phyloP scores from a whole-genome alignment of 2,888 invertebrate species.

The Amphipyra tragopoginis region DNA sequence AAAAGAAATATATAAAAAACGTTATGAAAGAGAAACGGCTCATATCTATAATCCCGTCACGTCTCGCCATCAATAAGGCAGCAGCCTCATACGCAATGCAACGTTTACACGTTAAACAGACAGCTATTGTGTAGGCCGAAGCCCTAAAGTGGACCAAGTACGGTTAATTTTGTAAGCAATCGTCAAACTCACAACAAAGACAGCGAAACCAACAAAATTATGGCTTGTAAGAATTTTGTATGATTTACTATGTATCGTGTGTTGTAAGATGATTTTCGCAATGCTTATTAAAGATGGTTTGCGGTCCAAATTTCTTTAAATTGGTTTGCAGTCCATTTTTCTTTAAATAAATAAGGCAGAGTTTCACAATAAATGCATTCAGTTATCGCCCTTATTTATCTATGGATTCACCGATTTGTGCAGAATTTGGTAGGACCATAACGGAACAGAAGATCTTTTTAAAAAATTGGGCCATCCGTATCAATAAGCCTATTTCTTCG shows the following conservation, averaged over 20 bases:
- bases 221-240: constrained; percentile 35
- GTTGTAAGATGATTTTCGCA: constrained; percentile 18
- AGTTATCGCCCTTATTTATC: no score
- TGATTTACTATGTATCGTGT: constrained; percentile 50
- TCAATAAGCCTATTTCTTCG: no score
- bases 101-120: constrained; percentile 51
- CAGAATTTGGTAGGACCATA: no score
- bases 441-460: no score
- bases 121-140: constrained; percentile 62
- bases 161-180: constrained; percentile 54
- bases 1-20: constrained; percentile 18
- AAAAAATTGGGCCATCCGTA: no score
- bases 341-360: no score
- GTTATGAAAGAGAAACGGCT: constrained; percentile 1
- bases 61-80: constrained; percentile 34
- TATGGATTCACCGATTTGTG: no score
- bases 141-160: constrained; percentile 59
- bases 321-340: no score
- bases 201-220: constrained; percentile 43
- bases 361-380: no score
- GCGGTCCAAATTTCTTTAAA: no score
- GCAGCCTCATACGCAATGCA: constrained; percentile 18
- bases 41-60: constrained; percentile 20
- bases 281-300: constrained; percentile 3
- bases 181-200: constrained; percentile 43